A percentile compares a stretch with the other conserved stretches of the same genome.
Conservation (phyloP, 2,113 vertebrate genomes). For the Osmerus mordax region DNA sequence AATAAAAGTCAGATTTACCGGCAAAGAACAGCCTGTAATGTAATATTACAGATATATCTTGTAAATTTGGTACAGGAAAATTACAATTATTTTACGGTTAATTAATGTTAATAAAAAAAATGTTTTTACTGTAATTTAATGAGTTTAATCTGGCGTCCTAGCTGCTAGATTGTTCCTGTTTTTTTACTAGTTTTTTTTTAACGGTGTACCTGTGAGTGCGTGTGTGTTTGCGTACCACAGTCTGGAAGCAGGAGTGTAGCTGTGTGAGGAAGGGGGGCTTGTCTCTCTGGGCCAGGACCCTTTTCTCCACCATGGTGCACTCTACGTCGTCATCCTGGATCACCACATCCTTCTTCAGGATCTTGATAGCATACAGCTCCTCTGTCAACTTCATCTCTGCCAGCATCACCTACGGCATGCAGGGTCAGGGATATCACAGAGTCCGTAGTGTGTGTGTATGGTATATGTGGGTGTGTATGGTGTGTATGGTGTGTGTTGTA, state of each 20-base stretch:
- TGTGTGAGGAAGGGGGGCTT: slow-evolving; percentile 94
- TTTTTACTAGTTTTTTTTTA: no score
- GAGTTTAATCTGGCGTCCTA: no score
- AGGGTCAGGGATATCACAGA: neutral
- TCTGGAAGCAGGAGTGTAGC: slow-evolving; percentile 98
- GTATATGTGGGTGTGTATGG: no score
- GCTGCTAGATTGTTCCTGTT: no score
- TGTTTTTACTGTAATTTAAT: no score
- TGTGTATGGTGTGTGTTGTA: no score
- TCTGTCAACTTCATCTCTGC: slow-evolving; percentile 91
- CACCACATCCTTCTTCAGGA: slow-evolving; percentile 98
- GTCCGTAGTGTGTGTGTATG: neutral
- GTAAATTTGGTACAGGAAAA: no score
- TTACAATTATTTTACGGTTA: no score
- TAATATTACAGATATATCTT: no score
- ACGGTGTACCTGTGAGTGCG: neutral
- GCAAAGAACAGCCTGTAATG: no score
- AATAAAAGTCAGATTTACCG: no score
- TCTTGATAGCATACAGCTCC: slow-evolving; percentile 94
- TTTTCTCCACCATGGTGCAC: slow-evolving; percentile 97
- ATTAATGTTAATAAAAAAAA: no score
- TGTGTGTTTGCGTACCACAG: slow-evolving; percentile 77
- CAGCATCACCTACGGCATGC: slow-evolving; percentile 84
- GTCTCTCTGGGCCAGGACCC: slow-evolving; percentile 88
- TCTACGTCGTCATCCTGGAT: slow-evolving; percentile 98